Percentiles rank a stretch among this genome's conserved stretches.
Conservation (phyloP, 1,140 invertebrate genomes). For the Propsilocerus akamusi region DNA sequence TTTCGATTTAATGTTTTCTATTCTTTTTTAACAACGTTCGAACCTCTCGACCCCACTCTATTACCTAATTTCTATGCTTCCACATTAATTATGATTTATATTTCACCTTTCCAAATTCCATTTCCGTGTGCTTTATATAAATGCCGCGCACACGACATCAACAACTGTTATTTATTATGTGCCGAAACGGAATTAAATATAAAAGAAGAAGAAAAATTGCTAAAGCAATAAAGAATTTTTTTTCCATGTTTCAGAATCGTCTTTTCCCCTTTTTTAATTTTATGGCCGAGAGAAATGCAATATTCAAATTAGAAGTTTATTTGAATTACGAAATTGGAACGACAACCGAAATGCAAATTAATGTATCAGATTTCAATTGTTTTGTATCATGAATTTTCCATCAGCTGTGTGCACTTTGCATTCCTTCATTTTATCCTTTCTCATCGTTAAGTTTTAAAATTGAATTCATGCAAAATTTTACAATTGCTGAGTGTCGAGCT, state of each 20-base stretch:
- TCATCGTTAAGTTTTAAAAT: too few relatives aligned
- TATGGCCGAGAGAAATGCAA: not conserved
- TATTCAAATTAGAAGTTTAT: not conserved
- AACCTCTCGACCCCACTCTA: too few relatives aligned
- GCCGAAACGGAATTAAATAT: not conserved
- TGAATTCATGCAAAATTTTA: too few relatives aligned
- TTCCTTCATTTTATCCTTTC: too few relatives aligned
- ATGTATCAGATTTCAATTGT: constrained; percentile 1
- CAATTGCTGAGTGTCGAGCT: too few relatives aligned
- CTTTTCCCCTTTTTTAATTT: not conserved
- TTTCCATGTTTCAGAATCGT: too few relatives aligned
- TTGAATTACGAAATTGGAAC: not conserved
- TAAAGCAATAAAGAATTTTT: constrained; percentile 2
- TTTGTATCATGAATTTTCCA: too few relatives aligned
- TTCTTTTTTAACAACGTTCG: too few relatives aligned
- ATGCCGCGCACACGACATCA: not conserved
- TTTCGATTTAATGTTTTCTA: too few relatives aligned
- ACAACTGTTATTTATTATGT: constrained; percentile 4
- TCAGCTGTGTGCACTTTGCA: too few relatives aligned
- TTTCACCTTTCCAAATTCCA: constrained; percentile 1
- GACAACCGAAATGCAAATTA: not conserved
- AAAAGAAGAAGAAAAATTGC: not conserved
- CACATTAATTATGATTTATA: constrained; percentile 1
- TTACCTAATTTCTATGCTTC: too few relatives aligned
- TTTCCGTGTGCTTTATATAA: not conserved